A percentile compares a stretch with the other conserved stretches of the same genome.
phyloP scores from a whole-genome alignment of 2,113 vertebrate genomes.

The Siniperca knerii region DNA sequence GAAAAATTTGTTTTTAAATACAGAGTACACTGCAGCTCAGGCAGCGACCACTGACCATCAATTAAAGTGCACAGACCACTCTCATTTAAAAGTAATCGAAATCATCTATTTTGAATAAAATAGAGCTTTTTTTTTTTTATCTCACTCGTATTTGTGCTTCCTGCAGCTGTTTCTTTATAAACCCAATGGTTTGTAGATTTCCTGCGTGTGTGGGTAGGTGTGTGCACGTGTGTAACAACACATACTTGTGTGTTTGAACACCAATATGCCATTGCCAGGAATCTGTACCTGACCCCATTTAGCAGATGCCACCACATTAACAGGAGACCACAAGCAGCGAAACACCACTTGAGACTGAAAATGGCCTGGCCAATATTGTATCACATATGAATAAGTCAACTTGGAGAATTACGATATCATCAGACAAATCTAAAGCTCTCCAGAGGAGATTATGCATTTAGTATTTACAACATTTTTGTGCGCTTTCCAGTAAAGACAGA shows the following conservation, averaged over 20 bases:
- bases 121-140: background rate
- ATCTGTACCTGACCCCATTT: constrained; percentile 47
- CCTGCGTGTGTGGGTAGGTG: constrained; percentile 15
- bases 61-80: background rate
- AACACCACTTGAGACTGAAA: background rate
- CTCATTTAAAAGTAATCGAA: background rate
- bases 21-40: background rate
- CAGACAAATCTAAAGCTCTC: constrained; percentile 5
- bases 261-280: constrained; percentile 23
- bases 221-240: background rate
- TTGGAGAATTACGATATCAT: background rate
- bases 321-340: constrained; percentile 33
- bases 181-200: constrained; percentile 20
- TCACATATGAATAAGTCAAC: constrained; percentile 20
- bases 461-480: constrained; percentile 9
- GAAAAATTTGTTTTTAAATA: background rate
- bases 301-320: background rate
- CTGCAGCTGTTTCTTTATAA: constrained; percentile 7
- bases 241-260: background rate
- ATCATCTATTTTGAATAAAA: background rate
- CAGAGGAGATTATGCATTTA: constrained; percentile 24
- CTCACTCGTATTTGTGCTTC: constrained; percentile 13
- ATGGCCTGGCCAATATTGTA: background rate
- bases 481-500: constrained; percentile 27
- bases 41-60: background rate